phyloP scores from a whole-genome alignment of 2,888 invertebrate species.

The Punctoribates punctum region DNA sequence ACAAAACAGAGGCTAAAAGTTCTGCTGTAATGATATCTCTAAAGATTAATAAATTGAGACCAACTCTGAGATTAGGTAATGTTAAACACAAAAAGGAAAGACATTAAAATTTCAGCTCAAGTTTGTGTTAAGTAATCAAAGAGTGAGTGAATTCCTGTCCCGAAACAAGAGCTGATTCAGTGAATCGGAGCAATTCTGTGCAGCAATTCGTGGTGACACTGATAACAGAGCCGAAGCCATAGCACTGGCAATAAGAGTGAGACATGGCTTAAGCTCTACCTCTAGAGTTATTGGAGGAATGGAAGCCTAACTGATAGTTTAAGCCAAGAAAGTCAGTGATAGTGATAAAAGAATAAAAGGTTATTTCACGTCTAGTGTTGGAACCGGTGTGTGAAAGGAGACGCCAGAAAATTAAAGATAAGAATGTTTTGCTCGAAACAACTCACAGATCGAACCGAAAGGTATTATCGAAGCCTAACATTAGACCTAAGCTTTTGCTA shows the following conservation, averaged over 20 bases:
- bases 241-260: conserved; percentile 1
- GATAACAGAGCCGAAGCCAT: background rate
- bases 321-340: conserved; percentile 5
- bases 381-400: conserved; percentile 6
- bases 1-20: conserved; percentile 10
- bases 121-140: background rate
- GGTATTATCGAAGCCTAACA: conserved; percentile 25
- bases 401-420: conserved; percentile 36
- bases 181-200: conserved; percentile 5
- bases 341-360: conserved; percentile 27
- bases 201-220: conserved; percentile 24
- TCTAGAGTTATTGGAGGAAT: background rate
- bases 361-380: conserved; percentile 12
- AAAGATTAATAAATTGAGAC: conserved; percentile 30
- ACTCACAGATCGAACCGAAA: background rate
- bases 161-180: background rate
- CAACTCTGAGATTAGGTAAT: background rate
- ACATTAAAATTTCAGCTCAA: background rate
- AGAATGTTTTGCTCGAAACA: background rate
- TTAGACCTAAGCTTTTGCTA: conserved; percentile 5
- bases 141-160: background rate
- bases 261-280: conserved; percentile 7
- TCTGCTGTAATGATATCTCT: conserved; percentile 21
- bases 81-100: background rate
- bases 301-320: conserved; percentile 2